A percentile compares a stretch with the other conserved stretches of the same genome.
Conservation (phyloP, 2,113 vertebrate species). For the Pantherophis guttatus region DNA sequence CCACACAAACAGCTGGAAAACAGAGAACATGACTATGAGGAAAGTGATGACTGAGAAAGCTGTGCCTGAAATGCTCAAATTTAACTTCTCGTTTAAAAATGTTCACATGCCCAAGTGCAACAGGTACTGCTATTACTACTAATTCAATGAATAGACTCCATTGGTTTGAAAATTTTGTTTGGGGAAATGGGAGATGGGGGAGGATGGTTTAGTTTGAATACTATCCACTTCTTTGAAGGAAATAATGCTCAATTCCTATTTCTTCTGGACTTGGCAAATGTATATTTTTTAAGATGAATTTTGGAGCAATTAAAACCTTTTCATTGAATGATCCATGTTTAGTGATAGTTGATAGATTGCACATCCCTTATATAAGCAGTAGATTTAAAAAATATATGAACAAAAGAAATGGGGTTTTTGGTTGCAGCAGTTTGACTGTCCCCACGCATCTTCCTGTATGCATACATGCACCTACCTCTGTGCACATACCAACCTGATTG, state of each 20-base stretch:
- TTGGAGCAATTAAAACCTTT: neutral
- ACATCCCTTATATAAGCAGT: neutral
- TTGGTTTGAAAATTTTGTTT: neutral
- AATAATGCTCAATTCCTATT: neutral
- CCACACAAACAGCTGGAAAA: conserved; percentile 10
- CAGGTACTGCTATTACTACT: neutral
- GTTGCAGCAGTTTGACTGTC: neutral
- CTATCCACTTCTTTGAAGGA: neutral
- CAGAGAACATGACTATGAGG: neutral
- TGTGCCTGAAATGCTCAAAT: neutral
- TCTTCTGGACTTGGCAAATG: neutral
- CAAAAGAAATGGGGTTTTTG: neutral
- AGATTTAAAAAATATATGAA: neutral
- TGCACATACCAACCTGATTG: neutral
- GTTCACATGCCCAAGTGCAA: neutral
- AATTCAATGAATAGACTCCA: neutral
- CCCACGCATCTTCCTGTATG: neutral
- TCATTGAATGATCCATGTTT: neutral
- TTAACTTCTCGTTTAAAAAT: neutral
- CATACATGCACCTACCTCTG: neutral
- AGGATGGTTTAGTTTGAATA: neutral
- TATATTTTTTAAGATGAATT: neutral
- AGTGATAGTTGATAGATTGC: neutral
- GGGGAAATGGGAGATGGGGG: neutral
- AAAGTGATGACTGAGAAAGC: neutral